phyloP scores from a whole-genome alignment of 2,888 invertebrate species.

The Melitaea athalia region DNA sequence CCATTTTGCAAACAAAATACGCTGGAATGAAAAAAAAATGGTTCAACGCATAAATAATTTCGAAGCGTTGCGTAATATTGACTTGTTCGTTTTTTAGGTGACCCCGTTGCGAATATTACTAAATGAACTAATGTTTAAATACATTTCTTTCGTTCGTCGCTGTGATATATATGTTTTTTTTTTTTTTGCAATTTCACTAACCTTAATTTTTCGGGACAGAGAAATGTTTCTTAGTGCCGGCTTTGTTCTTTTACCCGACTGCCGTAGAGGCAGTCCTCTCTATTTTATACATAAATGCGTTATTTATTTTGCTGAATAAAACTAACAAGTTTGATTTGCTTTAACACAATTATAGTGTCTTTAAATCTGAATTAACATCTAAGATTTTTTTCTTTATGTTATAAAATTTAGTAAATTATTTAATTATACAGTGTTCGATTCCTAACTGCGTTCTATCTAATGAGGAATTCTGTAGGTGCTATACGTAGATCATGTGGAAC shows the following conservation, averaged over 20 bases:
- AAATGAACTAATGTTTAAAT: constrained; percentile 30
- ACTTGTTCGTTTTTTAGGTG: constrained; percentile 37
- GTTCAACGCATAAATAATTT: constrained; percentile 13
- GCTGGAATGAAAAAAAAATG: background rate
- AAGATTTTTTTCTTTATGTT: too few relatives aligned
- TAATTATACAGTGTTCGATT: too few relatives aligned
- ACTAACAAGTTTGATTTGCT: too few relatives aligned
- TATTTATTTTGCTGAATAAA: too few relatives aligned
- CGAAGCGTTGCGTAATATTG: constrained; percentile 34
- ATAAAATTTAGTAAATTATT: too few relatives aligned
- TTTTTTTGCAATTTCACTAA: constrained; percentile 17
- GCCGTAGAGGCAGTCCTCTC: background rate
- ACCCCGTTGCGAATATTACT: constrained; percentile 40
- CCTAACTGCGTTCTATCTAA: too few relatives aligned
- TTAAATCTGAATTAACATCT: too few relatives aligned
- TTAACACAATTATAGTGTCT: too few relatives aligned
- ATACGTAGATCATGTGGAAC: too few relatives aligned
- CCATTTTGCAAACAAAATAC: background rate
- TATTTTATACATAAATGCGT: too few relatives aligned
- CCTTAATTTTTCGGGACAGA: constrained; percentile 21
- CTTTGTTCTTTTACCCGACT: too few relatives aligned
- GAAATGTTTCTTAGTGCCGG: background rate
- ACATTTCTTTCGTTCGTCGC: constrained; percentile 28
- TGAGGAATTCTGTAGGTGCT: too few relatives aligned
- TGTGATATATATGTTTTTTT: background rate